Evolutionary conservation across 1,140 invertebrate genomes (phyloP).

Genomic region (Aphaenogaster floridana): DNA sequence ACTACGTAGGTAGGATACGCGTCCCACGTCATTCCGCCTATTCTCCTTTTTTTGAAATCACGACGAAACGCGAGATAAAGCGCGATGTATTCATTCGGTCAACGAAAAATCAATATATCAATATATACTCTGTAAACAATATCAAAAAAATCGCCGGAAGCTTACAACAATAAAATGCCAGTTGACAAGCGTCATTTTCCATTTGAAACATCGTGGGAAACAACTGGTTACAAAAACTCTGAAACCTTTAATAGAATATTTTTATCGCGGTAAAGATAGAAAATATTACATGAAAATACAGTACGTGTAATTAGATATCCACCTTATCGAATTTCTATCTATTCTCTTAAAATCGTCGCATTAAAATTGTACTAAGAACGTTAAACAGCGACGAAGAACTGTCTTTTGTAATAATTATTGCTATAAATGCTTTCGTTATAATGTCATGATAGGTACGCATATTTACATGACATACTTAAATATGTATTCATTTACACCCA

Average conservation of each 20-base stretch:
- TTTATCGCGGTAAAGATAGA: constrained; percentile 61
- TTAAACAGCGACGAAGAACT: constrained; percentile 1
- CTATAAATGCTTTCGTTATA: background rate
- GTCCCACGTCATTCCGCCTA: background rate
- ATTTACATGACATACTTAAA: background rate
- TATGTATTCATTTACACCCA: background rate
- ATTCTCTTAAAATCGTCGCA: background rate
- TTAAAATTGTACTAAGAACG: background rate
- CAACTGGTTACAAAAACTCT: constrained; percentile 64
- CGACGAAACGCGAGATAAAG: constrained; percentile 66
- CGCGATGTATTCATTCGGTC: constrained; percentile 42
- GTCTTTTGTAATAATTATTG: background rate
- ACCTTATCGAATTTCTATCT: constrained; percentile 33
- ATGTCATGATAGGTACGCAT: background rate
- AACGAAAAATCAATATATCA: constrained; percentile 77
- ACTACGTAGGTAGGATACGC: background rate
- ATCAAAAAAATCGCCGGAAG: constrained; percentile 65
- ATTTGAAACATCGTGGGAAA: constrained; percentile 18
- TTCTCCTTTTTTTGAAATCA: constrained; percentile 40
- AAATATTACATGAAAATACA: constrained; percentile 68
- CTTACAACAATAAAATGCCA: constrained; percentile 55
- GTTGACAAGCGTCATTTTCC: constrained; percentile 4
- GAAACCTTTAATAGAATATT: constrained; percentile 50
- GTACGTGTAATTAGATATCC: constrained; percentile 56
- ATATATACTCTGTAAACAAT: constrained; percentile 49